phyloP scores from a whole-genome alignment of 2,888 invertebrate genomes.

The Pristionchus mayeri region DNA sequence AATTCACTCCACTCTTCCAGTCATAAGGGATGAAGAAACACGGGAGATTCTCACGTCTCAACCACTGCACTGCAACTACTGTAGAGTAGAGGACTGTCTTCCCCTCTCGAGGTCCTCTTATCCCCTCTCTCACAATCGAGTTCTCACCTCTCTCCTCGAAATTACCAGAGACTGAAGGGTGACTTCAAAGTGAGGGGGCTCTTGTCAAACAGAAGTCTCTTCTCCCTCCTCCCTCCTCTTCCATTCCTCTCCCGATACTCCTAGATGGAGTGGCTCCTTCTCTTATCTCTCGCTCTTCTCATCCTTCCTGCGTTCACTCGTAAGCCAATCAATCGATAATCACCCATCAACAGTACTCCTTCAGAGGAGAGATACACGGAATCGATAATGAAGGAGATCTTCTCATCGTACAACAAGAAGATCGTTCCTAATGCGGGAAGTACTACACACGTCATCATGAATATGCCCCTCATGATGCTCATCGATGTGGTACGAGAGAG shows the following conservation, averaged over 20 bases:
- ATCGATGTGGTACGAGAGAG: constrained; percentile 25
- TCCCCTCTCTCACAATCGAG: too few species aligned
- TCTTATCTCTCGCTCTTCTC: not conserved
- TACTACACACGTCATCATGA: constrained; percentile 30
- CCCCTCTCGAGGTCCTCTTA: not conserved
- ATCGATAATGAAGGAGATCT: constrained; percentile 24
- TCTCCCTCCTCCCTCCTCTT: not conserved
- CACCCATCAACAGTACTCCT: not conserved
- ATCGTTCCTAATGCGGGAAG: constrained; percentile 31
- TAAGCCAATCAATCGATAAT: constrained; percentile 11
- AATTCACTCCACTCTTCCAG: not conserved
- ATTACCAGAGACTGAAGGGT: too few species aligned
- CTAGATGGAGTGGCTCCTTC: not conserved
- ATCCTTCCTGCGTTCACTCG: not conserved
- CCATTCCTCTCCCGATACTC: too few species aligned
- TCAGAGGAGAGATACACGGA: constrained; percentile 27
- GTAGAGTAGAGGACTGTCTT: too few species aligned
- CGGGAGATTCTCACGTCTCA: too few species aligned
- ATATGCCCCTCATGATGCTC: constrained; percentile 36
- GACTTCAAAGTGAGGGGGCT: not conserved
- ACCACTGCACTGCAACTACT: too few species aligned
- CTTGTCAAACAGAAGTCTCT: constrained; percentile 17
- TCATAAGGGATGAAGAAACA: too few species aligned
- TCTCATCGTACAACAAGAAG: constrained; percentile 36
- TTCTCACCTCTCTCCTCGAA: too few species aligned